Conservation (phyloP, 2,888 invertebrate genomes). For the Mechanitis mazaeus region DNA sequence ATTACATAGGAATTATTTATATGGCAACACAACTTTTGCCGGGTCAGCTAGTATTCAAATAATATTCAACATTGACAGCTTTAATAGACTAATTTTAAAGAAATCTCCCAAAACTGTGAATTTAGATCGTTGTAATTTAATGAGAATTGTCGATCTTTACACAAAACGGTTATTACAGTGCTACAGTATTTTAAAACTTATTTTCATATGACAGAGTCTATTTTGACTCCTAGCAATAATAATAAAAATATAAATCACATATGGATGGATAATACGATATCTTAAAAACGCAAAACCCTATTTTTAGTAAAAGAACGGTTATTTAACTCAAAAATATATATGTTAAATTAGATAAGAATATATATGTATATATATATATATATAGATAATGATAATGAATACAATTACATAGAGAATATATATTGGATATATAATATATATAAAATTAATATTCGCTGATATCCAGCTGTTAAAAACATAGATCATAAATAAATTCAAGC, state of each 20-base stretch:
- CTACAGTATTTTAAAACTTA: slow-evolving; percentile 10
- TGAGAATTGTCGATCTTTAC: slow-evolving; percentile 17
- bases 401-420: neutral
- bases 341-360: too few relatives aligned
- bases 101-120: slow-evolving; percentile 1
- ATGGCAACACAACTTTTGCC: too few relatives aligned
- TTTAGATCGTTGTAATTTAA: slow-evolving; percentile 14
- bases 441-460: neutral
- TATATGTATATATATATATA: neutral
- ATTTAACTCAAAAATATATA: slow-evolving; percentile 5
- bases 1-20: too few relatives aligned
- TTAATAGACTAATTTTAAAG: slow-evolving; percentile 10
- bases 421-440: neutral
- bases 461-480: neutral
- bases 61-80: neutral
- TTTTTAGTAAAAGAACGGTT: slow-evolving; percentile 18
- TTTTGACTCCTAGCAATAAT: neutral
- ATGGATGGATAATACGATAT: slow-evolving; percentile 19
- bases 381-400: neutral
- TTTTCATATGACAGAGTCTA: slow-evolving; percentile 1
- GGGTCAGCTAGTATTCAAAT: neutral
- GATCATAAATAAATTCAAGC: neutral
- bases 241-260: slow-evolving; percentile 8
- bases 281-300: slow-evolving; percentile 18
- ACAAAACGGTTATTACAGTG: slow-evolving; percentile 7